A percentile compares a stretch with the other conserved stretches of the same genome.
Conservation (phyloP, 2,888 invertebrate genomes). For the Cataglyphis cursor region DNA sequence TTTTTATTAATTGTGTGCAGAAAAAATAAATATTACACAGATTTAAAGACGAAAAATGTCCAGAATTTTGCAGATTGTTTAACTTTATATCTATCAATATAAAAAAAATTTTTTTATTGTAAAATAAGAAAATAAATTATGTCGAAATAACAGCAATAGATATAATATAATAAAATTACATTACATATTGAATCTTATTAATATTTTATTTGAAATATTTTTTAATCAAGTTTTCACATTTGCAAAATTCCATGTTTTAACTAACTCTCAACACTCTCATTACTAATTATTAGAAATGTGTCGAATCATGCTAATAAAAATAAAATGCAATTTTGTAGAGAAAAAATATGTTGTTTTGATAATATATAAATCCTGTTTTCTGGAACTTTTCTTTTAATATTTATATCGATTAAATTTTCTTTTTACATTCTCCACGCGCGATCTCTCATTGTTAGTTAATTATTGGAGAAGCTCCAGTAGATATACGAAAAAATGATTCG, state of each 20-base stretch:
- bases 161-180: neutral
- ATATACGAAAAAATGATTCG: conserved; percentile 14
- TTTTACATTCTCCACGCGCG: neutral
- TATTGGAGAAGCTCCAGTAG: neutral
- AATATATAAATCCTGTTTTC: neutral
- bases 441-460: neutral
- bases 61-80: neutral
- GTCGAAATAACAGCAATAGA: neutral
- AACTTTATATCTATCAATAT: neutral
- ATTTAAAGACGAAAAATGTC: neutral
- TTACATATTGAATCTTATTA: neutral
- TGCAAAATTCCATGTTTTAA: too few species aligned
- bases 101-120: neutral
- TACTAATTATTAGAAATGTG: neutral
- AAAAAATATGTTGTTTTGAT: neutral
- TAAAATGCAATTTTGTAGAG: neutral
- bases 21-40: neutral
- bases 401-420: neutral
- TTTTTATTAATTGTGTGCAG: neutral
- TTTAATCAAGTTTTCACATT: too few species aligned
- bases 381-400: neutral
- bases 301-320: conserved; percentile 13
- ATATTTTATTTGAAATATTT: neutral
- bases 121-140: neutral
- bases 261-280: too few species aligned